phyloP scores from a whole-genome alignment of 2,113 vertebrate genomes.

The Phaethon lepturus region DNA sequence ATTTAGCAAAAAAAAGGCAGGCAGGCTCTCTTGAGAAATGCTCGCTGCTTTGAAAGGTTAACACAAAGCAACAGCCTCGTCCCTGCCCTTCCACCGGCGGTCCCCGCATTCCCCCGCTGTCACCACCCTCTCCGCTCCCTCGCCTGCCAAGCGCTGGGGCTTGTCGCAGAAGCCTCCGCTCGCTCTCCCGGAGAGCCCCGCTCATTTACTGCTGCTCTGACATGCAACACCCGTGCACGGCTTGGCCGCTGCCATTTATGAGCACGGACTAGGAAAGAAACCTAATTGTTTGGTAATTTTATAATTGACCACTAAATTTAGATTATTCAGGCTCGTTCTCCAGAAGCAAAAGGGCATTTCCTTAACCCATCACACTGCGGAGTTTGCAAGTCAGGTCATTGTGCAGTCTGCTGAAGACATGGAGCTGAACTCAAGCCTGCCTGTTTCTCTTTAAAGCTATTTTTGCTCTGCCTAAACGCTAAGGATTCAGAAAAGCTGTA shows the following conservation, averaged over 20 bases:
- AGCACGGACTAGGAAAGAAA: neutral
- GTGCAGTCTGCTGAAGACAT: neutral
- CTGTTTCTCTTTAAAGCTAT: neutral
- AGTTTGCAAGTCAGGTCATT: neutral
- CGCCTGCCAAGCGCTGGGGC: neutral
- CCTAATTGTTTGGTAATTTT: neutral
- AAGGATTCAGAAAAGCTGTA: neutral
- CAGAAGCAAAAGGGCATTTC: neutral
- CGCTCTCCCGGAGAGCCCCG: accelerated
- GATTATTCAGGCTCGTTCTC: neutral
- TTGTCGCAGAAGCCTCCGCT: neutral
- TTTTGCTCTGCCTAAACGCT: neutral
- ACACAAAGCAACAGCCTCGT: neutral
- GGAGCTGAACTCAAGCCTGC: neutral
- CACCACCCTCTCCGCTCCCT: neutral
- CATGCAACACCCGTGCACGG: neutral
- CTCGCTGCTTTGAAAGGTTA: neutral
- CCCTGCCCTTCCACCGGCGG: neutral
- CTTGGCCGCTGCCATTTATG: neutral
- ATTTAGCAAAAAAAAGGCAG: neutral
- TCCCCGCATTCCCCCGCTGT: neutral
- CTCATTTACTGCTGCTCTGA: neutral
- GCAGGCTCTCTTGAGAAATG: neutral
- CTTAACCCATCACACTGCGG: neutral
- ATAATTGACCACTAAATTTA: neutral